A percentile compares a stretch with the other conserved stretches of the same genome.
phyloP scores from a whole-genome alignment of 2,797 vertebrate species.

The Bucorvus abyssinicus region DNA sequence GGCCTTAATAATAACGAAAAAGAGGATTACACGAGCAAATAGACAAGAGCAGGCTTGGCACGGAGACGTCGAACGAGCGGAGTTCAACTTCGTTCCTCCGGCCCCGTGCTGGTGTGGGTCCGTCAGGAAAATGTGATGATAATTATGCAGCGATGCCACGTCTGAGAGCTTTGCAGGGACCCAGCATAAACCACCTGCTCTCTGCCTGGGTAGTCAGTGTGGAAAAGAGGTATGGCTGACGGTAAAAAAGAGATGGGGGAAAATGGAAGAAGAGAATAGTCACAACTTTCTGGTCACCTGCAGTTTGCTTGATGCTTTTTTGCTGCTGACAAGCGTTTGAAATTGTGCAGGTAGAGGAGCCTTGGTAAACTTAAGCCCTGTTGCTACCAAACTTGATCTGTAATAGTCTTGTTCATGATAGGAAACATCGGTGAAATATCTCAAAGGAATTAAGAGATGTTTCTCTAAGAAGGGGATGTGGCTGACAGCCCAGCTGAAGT shows the following conservation, averaged over 20 bases:
- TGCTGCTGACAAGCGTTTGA: background rate
- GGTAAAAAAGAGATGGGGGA: no score
- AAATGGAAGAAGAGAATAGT: background rate
- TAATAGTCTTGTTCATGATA: background rate
- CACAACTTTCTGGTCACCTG: accelerated
- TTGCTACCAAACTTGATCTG: background rate
- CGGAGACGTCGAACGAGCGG: background rate
- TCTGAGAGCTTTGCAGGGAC: background rate
- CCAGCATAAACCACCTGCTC: accelerated
- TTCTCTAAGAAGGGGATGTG: no score
- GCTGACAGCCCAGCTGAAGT: no score
- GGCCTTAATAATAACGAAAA: background rate
- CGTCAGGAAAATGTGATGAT: accelerated
- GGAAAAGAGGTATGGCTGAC: background rate
- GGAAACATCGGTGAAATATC: no score
- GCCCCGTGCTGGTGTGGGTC: accelerated
- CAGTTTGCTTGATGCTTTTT: background rate
- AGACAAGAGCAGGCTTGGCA: background rate
- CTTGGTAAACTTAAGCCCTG: background rate
- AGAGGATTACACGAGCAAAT: background rate
- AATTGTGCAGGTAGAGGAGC: background rate
- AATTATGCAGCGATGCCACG: accelerated
- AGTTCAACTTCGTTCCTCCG: background rate
- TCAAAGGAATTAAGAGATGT: no score
- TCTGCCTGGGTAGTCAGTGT: accelerated